These are phyloP conservation scores for Venturia canescens DNA, from an alignment of 1,140 invertebrate species.

Conservation along the genomic window DNA sequence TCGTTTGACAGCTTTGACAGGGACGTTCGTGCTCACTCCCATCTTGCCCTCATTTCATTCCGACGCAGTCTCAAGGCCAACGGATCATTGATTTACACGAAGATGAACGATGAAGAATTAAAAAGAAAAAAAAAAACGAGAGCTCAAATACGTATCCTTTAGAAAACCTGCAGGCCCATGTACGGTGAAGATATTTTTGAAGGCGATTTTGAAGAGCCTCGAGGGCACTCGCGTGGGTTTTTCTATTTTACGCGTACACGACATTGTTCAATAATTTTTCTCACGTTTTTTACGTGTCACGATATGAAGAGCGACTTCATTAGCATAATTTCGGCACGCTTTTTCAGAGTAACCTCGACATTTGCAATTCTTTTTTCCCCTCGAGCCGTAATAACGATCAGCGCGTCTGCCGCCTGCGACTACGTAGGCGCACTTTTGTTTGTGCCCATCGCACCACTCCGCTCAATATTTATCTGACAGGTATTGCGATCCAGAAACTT, in stretches of 20 bases:
- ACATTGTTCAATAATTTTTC: neutral
- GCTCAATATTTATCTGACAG: conserved; percentile 2
- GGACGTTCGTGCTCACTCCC: neutral
- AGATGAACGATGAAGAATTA: conserved; percentile 9
- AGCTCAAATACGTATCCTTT: conserved; percentile 9
- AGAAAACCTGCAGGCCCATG: conserved; percentile 1
- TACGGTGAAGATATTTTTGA: neutral
- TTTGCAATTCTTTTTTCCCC: neutral
- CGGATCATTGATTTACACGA: conserved; percentile 33
- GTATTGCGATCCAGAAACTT: neutral
- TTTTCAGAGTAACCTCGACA: neutral
- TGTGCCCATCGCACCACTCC: neutral
- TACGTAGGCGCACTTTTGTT: neutral
- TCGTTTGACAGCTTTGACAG: conserved; percentile 34
- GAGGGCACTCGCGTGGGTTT: conserved; percentile 29
- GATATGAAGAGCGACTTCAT: neutral
- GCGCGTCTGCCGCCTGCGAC: neutral
- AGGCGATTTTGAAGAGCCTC: conserved; percentile 15
- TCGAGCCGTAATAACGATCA: neutral
- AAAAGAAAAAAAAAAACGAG: conserved; percentile 14
- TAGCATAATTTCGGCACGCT: conserved; percentile 17
- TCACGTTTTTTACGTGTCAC: neutral
- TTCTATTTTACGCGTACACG: neutral
- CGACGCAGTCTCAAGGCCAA: neutral
- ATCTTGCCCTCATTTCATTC: conserved; percentile 1